Evolutionary conservation across 2,113 vertebrate species (phyloP).

Genomic region (Carassius gibelio): DNA sequence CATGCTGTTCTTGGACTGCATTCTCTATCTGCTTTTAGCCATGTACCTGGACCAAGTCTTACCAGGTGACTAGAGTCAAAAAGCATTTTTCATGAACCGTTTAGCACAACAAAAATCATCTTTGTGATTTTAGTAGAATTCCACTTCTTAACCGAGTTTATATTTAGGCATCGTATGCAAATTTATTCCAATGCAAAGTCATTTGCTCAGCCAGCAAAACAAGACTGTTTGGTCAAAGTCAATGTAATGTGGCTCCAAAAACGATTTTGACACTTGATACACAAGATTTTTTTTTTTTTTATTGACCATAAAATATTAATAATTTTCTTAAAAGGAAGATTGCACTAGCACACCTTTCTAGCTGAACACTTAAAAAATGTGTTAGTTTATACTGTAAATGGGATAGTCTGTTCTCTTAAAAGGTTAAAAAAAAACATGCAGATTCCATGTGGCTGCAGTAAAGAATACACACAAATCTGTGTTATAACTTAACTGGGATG

Average conservation of each 20-base stretch:
- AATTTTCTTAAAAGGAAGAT: background rate
- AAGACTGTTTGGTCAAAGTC: background rate
- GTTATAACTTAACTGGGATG: background rate
- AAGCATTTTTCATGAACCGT: background rate
- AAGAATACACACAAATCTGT: background rate
- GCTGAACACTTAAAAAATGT: background rate
- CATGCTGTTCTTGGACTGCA: slow-evolving; percentile 85
- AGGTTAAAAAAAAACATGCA: background rate
- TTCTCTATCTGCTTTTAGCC: slow-evolving; percentile 90
- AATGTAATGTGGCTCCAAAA: background rate
- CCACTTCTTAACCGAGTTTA: background rate
- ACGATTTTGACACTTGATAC: background rate
- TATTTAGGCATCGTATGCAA: background rate
- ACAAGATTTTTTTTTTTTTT: no score
- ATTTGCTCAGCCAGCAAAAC: background rate
- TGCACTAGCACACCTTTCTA: background rate
- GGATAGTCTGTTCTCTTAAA: background rate
- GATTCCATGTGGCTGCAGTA: background rate
- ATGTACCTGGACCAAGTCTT: slow-evolving; percentile 94
- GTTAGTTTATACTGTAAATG: background rate
- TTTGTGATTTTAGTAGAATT: background rate
- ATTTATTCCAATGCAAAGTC: background rate
- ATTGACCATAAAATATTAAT: background rate
- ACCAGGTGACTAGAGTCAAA: slow-evolving; percentile 77
- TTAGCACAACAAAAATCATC: no score